Base-by-base conservation (phyloP, 2,888 invertebrate genomes). In the Agriopis marginaria region DNA sequence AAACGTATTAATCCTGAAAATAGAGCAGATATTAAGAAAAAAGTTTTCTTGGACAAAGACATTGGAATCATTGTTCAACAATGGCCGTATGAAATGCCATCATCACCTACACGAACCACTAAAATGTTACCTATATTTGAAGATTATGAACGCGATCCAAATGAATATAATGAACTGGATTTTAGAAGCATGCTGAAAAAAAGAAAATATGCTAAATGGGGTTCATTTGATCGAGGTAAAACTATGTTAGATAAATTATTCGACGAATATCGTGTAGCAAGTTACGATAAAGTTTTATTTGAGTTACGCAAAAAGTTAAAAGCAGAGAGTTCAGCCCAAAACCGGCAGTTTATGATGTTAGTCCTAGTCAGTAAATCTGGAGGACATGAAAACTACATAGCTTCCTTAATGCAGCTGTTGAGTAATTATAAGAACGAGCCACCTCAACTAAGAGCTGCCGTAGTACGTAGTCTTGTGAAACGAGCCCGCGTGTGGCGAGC, bases 301-400 rank as follows among this genome's bases (percentile, higher is more conserved):
- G 89, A 91, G 39, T 77, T 92, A 0, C 77, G 74, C 0, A 84
- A 80, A 47, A 82, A 81, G 11, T 70, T 92, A 50, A 66, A 70
- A 23, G 77, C 81, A 0, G 83, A 85, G 55, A 84, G 82, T 63
- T 79, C 82, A 1, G 66, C 80, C 0, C 82, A 90, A 44, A 85
- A 84, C n/a, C 77, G 91, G 12, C 82, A 88, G 47, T 86, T 82
- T 56, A 90, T 92, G 74, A 79, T 91, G 68, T 75, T 91, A 3
- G 90, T 92, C 2, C 79, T 92, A 40, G 85, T 91, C 0, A 91
- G 91, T 71, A 92, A 91, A 71, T 87, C 80, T 32, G 91, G 90
- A 3, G 86, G 88, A 0, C 79, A 81, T 23, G 72, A 70, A 9
- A 82, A 83, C 2, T 77, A 82, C 58, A 74, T 90, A 1, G 79